A percentile compares a stretch with the other conserved stretches of the same genome.
Conservation (phyloP, 2,888 invertebrate species). For the Caenorhabditis sulstoni region DNA sequence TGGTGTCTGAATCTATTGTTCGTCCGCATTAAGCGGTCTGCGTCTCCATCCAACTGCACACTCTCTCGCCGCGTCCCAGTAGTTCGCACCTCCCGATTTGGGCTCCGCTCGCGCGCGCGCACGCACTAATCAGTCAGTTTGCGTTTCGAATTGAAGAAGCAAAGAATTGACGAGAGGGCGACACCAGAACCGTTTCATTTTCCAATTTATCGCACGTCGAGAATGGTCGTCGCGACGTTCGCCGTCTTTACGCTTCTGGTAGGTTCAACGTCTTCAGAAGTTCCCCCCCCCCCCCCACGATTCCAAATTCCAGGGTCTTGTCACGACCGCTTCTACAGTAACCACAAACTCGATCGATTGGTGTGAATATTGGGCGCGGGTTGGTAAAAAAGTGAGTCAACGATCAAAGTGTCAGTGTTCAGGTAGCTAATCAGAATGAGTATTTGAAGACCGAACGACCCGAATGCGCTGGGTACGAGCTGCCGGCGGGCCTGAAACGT, state of each 20-base stretch:
- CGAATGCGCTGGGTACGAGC: constrained; percentile 57
- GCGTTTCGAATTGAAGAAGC: constrained; percentile 50
- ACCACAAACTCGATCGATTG: constrained; percentile 58
- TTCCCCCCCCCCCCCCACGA: no score
- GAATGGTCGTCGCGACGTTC: no score
- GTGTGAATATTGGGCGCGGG: constrained; percentile 68
- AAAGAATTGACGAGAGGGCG: no score
- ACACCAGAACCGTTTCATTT: no score
- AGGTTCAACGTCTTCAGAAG: no score
- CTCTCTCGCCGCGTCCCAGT: constrained; percentile 4
- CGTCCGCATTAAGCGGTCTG: constrained; percentile 26
- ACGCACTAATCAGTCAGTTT: constrained; percentile 52
- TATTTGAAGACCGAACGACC: constrained; percentile 56
- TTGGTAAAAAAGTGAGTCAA: constrained; percentile 61
- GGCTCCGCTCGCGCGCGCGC: constrained; percentile 26
- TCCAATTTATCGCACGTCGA: no score
- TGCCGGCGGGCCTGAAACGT: constrained; percentile 43
- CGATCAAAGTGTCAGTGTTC: constrained; percentile 9
- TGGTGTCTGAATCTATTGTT: constrained; percentile 40
- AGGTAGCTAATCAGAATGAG: constrained; percentile 50
- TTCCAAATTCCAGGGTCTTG: neutral
- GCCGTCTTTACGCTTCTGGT: no score
- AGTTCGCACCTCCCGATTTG: constrained; percentile 50
- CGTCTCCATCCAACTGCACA: constrained; percentile 9
- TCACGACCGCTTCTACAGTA: neutral